Evolutionary conservation across 92 coral and sea anemone species (phyloP), one percentile per base, ranked within the genome.

Genomic region (Epizoanthus illoricatus): DNA sequence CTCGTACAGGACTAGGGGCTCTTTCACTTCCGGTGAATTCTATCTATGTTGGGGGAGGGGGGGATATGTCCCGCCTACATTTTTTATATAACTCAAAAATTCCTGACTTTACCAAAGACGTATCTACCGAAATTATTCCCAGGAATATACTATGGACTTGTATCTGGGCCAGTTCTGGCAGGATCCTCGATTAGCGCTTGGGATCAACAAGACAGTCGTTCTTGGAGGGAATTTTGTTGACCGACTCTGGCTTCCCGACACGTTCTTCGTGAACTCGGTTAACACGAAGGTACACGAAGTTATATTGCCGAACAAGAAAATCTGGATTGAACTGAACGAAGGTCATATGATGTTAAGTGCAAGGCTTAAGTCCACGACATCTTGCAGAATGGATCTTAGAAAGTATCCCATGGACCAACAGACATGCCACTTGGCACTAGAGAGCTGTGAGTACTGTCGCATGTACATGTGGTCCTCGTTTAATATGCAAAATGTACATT

Each of bases 91-190:
- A 43, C 49, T 43, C 3, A 43, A 43, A 43, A 0, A 12, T 52
- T 52, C 2, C 56, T 52, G 42, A 42, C 54, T 74, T 16, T 43
- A 17, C 11, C 0, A 2, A 28, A 15, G 57, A 16, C 11, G 24
- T 23, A 33, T 11, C 36, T 40, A 19, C 66, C 36, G 36, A 42
- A 55, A 13, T 47, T 40, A 28, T 49, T 59, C 49, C 58, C 56
- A 95, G 98, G 92, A 91, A 59, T 95, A 87, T 81, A 92, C 91
- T 17, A 65, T 94, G 81, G 97, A 95, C 75, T 82, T 95, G 13
- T 95, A 95, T 56, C 97, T 95, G 19, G 98, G 98, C 33, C 90
- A 92, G 90, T 92, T 93, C 84, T 95, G 98, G 98, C 91, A 89
- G 69, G 98, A 95, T 84, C 98, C 94, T 47, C 90, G 98, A 20